Percentiles rank a stretch among this genome's conserved stretches.
These are phyloP conservation scores for Melikaiella ostensackeni DNA, from an alignment of 2,888 invertebrate species.

Conservation along the genomic window DNA sequence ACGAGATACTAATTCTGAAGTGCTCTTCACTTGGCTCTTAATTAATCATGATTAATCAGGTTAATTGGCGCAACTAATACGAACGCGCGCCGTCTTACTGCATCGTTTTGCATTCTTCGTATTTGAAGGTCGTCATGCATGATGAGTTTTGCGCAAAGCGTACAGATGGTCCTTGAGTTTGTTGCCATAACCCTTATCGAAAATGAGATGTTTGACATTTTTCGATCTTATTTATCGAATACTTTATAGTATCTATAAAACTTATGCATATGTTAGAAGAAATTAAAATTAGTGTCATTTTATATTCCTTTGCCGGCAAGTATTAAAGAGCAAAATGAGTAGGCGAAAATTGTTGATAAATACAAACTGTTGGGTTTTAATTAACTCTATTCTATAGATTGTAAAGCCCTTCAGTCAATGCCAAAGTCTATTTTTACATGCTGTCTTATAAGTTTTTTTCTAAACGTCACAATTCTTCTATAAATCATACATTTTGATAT, in stretches of 20 bases:
- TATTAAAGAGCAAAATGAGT: not conserved
- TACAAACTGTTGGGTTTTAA: not conserved
- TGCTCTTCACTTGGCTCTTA: constrained; percentile 41
- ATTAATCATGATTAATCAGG: constrained; percentile 46
- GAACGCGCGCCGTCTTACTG: not conserved
- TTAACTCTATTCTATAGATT: not conserved
- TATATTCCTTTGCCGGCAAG: not conserved
- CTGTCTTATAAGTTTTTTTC: not conserved
- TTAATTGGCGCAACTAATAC: constrained; percentile 41
- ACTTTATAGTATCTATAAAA: not conserved
- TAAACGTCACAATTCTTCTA: not conserved
- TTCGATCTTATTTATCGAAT: not conserved
- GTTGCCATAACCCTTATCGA: constrained; percentile 6
- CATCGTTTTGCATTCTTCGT: constrained; percentile 23
- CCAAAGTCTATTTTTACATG: not conserved
- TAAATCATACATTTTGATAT: not conserved
- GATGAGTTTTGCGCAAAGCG: not conserved
- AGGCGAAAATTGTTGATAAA: not conserved
- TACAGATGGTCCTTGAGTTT: constrained; percentile 9
- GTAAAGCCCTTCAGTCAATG: not conserved
- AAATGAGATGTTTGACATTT: not conserved
- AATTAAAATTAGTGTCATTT: not conserved
- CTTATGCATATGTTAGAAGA: not conserved
- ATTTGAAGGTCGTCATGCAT: constrained; percentile 29
- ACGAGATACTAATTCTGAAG: constrained; percentile 26